Evolutionary conservation across 1,140 invertebrate genomes (phyloP), one percentile per base, ranked within the genome.

Genomic region (Delia radicum): DNA sequence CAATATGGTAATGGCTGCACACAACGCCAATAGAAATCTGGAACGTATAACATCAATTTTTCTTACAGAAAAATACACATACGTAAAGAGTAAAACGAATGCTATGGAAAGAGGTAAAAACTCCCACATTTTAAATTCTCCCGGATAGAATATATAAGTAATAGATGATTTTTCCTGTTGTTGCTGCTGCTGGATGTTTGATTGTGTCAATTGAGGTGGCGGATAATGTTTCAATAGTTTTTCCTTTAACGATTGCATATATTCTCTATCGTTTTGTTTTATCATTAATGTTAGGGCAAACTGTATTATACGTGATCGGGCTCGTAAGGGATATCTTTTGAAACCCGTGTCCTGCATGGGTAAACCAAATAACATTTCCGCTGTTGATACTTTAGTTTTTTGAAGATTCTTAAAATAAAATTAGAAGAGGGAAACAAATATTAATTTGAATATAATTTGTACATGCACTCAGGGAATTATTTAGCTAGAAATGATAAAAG

Each of bases 21-120:
- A 94, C 46, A 97, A 90, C 0, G 97, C 95, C 80, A 99, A 91
- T 2, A 95, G 93, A 73, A 96, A 87, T 87, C 98, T 97, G 2
- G 95, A 98, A 81, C 95, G 95, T 13, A 99, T 93, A 73, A 96
- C 90, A 84, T 98, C 96, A 67, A 98, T 96, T 89, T 98, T 96
- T 81, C 96, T 89, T 13, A 98, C 94, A 63, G 96, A 98, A 85
- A 98, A 99, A 82, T 98, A 98, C 3, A 98, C 92, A 81, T 98
- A 98, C 4, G 96, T 87, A 84, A 98, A 97, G 12, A 98, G 87
- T 15, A 95, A 89, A 15, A 95, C 85, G 80, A 98, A 98, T 8
- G 94, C 93, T 74, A 95, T 91, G 24, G 92, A 89, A 0, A 98
- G 85, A 0, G 95, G 95, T 48, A 96, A 90, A 76, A 97, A 91